These are phyloP conservation scores for Uloborus diversus DNA, from an alignment of 1,140 invertebrate genomes.

Conservation along the genomic window DNA sequence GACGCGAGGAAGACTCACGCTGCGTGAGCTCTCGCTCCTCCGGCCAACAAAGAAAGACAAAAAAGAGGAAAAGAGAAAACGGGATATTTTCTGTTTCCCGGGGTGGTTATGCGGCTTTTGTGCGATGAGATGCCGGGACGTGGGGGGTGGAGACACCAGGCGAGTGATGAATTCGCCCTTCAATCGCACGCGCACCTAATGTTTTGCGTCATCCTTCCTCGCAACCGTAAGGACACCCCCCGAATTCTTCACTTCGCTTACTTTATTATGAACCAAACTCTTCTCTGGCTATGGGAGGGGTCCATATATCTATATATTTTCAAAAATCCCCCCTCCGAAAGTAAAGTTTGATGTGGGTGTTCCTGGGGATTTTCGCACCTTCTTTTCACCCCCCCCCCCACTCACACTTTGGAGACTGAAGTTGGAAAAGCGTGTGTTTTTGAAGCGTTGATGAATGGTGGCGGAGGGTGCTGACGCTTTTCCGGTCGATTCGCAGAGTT, in stretches of 20 bases:
- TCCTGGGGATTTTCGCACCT: conserved; percentile 14
- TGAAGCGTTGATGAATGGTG: background rate
- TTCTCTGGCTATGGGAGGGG: background rate
- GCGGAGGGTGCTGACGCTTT: background rate
- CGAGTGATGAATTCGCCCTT: conserved; percentile 6
- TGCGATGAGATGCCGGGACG: too few relatives aligned
- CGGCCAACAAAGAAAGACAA: too few relatives aligned
- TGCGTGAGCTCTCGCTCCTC: too few relatives aligned
- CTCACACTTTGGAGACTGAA: conserved; percentile 24
- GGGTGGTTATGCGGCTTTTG: too few relatives aligned
- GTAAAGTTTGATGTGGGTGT: too few relatives aligned
- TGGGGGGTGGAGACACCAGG: too few relatives aligned
- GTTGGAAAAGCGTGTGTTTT: conserved; percentile 31
- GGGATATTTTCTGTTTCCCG: too few relatives aligned
- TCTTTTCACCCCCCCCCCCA: conserved; percentile 4
- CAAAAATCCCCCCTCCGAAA: background rate
- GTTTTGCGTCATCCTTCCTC: background rate
- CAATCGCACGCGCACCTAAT: conserved; percentile 9
- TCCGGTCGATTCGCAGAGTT: conserved; percentile 1
- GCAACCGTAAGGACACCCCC: background rate
- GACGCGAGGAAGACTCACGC: too few relatives aligned
- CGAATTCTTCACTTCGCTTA: conserved; percentile 6
- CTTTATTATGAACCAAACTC: background rate
- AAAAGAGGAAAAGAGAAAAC: too few relatives aligned
- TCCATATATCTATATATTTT: background rate